Evolutionary conservation across 1,140 invertebrate genomes (phyloP).

Genomic region (Elysia chlorotica): DNA sequence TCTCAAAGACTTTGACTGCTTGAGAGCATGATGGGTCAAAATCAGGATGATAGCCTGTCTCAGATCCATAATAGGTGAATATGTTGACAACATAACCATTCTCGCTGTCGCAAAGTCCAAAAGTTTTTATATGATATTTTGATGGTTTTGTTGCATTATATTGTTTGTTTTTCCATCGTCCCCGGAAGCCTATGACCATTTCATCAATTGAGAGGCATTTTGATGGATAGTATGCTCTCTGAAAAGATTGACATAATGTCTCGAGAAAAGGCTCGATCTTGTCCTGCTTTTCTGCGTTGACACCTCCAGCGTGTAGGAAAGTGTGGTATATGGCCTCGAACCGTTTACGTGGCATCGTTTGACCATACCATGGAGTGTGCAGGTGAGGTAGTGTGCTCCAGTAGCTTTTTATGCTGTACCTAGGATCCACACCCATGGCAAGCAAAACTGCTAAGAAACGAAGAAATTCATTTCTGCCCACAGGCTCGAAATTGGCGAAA

Average conservation of each 20-base stretch:
- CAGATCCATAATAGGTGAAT: neutral
- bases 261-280: neutral
- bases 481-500: neutral
- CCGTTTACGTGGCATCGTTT: neutral
- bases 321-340: neutral
- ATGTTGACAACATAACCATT: neutral
- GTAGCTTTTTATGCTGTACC: neutral
- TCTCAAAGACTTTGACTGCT: neutral
- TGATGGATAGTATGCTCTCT: neutral
- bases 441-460: neutral
- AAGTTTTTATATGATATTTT: neutral
- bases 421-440: neutral
- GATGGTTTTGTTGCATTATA: neutral
- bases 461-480: neutral
- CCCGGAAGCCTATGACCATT: neutral
- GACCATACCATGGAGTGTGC: neutral
- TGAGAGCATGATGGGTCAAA: neutral
- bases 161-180: neutral
- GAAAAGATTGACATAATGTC: neutral
- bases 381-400: neutral
- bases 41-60: neutral
- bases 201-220: neutral
- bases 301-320: neutral
- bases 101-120: neutral
- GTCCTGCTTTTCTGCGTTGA: neutral